Evolutionary conservation across 2,888 invertebrate genomes (phyloP), one percentile per base, ranked within the genome.

Genomic region (Oligia latruncula): DNA sequence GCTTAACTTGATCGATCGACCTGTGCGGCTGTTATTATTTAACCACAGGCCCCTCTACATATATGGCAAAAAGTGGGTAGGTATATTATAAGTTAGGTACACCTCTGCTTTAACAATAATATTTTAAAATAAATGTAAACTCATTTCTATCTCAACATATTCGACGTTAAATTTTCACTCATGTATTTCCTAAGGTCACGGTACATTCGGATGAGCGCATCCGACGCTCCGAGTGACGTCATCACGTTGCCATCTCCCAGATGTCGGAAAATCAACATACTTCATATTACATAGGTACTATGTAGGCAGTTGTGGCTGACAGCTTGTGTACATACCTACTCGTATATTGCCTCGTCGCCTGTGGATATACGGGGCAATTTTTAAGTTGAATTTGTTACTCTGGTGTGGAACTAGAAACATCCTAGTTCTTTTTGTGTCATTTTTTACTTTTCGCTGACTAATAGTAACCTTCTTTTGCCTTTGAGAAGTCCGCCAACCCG

Each of bases 201-300:
- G 80, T 83, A 87, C 74, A 64, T 71, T 72, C 75, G 40, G 49
- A 80, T 85, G 85, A 85, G 87, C 80, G 77, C 77, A 72, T 84
- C 74, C 68, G 58, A 74, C 73, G 70, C 72, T 58, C 58, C 74
- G 58, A 20, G 70, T 87, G 87, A 84, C 85, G 80, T 85, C 87
- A 85, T 84, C 55, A 15, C 35, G 29, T 46, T 73, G 43, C 70
- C 74, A 74, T 76, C 80, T 83, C 71, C 68, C 87, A 84, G 68
- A 84, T 84, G 84, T 82, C 52, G 78, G 78, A 71, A 84, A 78
- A 72, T 83, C 71, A 82, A 82, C 85, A 80, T 55, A 49, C 65
- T 74, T 52, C 73, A 85, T 85, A 84, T 58, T 64, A 77, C 62
- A 43, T 64, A 29, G 29, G 29, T 29, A 40, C 35, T 66, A n/a